Evolutionary conservation across 92 coral and sea anemone genomes (phyloP), one percentile per base, ranked within the genome.

Genomic region (Desmophyllum pertusum): DNA sequence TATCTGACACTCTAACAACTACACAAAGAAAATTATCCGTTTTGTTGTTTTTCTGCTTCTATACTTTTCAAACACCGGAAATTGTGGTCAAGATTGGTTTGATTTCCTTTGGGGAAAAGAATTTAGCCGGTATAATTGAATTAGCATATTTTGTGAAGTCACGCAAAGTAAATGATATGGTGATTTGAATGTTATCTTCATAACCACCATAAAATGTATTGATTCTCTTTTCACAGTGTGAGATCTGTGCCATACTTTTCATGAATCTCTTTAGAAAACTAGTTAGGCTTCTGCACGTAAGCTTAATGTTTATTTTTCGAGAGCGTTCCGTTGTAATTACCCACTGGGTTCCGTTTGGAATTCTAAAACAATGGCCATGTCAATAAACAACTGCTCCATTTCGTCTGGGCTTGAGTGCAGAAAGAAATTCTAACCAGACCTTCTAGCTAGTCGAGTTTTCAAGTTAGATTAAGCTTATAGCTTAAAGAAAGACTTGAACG

Each of bases 281-380:
- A 57, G 5, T 59, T 40, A 13, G 15, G n/a, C 27, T 6, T 36
- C 59, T 4, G 21, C 13, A 57, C 39, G 38, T 13, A 53, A 8
- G 17, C 14, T 19, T 27, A 30, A 33, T 78, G 27, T 62, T 61
- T 35, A 41, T 38, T 19, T n/a, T n/a, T 40, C 35, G 31, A 42
- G n/a, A 23, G 27, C 76, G 76, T 68, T 68, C 66, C 84, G 62
- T 35, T 50, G 66, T 48, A 80, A 67, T 37, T 67, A n/a, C 84
- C 50, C 31, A 69, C 76, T 66, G 84, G 13, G 83, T 80, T 36
- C 67, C 76, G 36, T 50, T 80, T 69, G 51, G 53, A 68, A 80
- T 80, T 65, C 41, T 68, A 38, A 59, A 66, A 68, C 76, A 80
- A 67, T 80, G 76, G 27, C 30, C 23, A 31, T 10, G 75, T 77